Evolutionary conservation across 2,888 invertebrate species (phyloP).

Genomic region (Aleiodes testaceus): DNA sequence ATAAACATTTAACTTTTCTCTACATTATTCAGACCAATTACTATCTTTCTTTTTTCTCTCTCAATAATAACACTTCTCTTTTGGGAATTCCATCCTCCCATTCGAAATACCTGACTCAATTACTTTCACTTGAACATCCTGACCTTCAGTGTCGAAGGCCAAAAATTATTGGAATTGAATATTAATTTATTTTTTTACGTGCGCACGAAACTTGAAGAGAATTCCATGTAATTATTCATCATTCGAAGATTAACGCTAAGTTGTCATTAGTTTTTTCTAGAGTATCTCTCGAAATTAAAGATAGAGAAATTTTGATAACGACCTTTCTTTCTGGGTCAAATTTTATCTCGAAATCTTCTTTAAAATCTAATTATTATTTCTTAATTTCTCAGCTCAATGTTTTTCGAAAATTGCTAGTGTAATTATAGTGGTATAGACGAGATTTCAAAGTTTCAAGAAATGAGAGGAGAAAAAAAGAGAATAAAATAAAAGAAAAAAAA

Average conservation of each 20-base stretch:
- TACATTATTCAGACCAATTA: background rate
- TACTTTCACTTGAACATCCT: slow-evolving; percentile 21
- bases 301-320: no score
- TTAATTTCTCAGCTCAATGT: background rate
- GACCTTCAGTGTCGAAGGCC: slow-evolving; percentile 26
- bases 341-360: no score
- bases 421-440: background rate
- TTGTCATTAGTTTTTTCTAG: no score
- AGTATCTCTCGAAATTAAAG: no score
- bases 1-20: background rate
- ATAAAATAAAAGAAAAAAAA: slow-evolving; percentile 5
- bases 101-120: slow-evolving; percentile 6
- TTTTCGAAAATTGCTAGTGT: background rate
- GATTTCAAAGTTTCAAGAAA: slow-evolving; percentile 22
- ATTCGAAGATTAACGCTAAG: no score
- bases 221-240: background rate
- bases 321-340: no score
- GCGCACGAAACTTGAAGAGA: background rate
- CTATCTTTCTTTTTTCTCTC: background rate
- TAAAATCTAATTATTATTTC: background rate
- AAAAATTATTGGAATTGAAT: background rate
- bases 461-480: background rate
- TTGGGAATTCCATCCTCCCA: background rate
- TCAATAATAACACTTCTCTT: background rate
- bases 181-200: background rate